phyloP scores from a whole-genome alignment of 2,113 vertebrate genomes.

The Meriones unguiculatus region DNA sequence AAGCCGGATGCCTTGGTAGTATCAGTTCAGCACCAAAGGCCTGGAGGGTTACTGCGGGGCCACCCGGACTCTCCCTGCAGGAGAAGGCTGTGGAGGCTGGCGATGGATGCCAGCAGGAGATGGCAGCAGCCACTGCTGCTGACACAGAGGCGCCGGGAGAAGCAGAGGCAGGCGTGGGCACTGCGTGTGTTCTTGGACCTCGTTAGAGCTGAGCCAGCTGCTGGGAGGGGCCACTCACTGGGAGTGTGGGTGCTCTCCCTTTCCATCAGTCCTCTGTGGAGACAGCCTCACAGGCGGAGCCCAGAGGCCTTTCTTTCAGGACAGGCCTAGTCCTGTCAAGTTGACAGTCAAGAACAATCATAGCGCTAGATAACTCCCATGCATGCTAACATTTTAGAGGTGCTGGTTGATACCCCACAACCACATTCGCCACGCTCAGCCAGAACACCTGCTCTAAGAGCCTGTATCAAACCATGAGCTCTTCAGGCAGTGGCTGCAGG shows the following conservation, averaged over 20 bases:
- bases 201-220: background rate
- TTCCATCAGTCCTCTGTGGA: background rate
- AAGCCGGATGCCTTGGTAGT: background rate
- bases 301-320: background rate
- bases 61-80: background rate
- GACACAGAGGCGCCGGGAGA: background rate
- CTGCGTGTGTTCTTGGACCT: background rate
- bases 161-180: background rate
- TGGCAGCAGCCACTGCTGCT: fast-evolving
- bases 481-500: background rate
- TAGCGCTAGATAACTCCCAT: background rate
- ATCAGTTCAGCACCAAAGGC: background rate
- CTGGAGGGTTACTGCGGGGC: background rate
- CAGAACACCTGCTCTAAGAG: background rate
- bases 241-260: background rate
- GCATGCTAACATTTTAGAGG: background rate
- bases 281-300: background rate
- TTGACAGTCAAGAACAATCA: background rate
- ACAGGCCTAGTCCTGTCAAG: background rate
- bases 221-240: background rate
- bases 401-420: background rate
- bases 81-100: background rate
- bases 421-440: background rate
- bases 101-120: background rate
- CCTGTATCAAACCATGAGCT: background rate